Conservation (phyloP, 1,140 invertebrate genomes). For the Mamestra configurata region DNA sequence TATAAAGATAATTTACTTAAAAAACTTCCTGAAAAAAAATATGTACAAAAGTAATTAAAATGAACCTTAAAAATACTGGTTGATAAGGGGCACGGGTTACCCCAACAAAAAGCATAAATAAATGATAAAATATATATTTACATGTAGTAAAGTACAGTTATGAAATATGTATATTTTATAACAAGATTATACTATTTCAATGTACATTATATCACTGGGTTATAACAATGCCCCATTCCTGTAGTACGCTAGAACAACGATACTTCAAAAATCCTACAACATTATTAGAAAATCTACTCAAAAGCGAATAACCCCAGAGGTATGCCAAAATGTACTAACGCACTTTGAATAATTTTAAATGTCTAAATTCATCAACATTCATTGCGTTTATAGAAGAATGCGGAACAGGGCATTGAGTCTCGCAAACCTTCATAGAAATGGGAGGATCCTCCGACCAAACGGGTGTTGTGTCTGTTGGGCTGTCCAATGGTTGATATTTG, state of each 20-base stretch:
- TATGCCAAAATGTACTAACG: not conserved
- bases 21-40: conserved; percentile 14
- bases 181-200: conserved; percentile 3
- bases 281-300: conserved; percentile 5
- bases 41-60: not conserved
- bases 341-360: not conserved
- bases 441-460: too few species aligned
- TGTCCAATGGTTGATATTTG: too few species aligned
- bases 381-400: too few species aligned
- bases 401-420: too few species aligned
- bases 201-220: conserved; percentile 28
- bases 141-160: not conserved
- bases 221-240: conserved; percentile 1
- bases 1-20: not conserved
- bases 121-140: conserved; percentile 1
- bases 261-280: not conserved
- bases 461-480: too few species aligned
- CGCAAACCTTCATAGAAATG: too few species aligned
- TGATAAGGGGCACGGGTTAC: not conserved
- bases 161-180: not conserved
- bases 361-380: too few species aligned
- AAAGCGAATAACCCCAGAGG: not conserved
- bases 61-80: not conserved
- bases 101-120: conserved; percentile 2
- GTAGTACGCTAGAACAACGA: not conserved